These are phyloP conservation scores for Germaria angustata DNA, from an alignment of 2,888 invertebrate genomes.

Conservation along the genomic window DNA sequence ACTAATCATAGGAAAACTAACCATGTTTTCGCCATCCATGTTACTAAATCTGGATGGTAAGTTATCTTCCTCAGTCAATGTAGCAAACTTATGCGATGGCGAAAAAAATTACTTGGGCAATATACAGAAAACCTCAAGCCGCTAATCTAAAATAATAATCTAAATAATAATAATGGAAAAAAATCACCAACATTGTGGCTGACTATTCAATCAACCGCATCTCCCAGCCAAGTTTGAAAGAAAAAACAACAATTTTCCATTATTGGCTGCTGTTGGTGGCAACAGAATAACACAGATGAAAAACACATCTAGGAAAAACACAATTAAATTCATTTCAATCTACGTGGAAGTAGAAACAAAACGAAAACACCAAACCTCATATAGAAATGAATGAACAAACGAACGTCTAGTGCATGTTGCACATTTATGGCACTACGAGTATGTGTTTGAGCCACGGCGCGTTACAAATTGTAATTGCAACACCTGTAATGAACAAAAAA, in stretches of 20 bases:
- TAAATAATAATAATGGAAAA: neutral
- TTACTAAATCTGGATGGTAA: neutral
- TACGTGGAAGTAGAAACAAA: neutral
- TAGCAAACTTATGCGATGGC: neutral
- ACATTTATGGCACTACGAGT: constrained; percentile 6
- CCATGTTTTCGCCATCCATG: too few species aligned
- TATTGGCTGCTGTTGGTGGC: constrained; percentile 50
- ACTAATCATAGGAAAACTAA: too few species aligned
- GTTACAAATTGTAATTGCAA: constrained; percentile 64
- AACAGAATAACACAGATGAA: constrained; percentile 26
- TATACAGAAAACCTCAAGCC: constrained; percentile 28
- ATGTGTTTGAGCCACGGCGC: constrained; percentile 28
- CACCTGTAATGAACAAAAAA: constrained; percentile 47
- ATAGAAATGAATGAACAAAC: constrained; percentile 8
- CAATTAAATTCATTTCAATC: constrained; percentile 38
- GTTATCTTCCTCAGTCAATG: neutral
- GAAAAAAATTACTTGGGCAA: neutral
- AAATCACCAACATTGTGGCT: constrained; percentile 37
- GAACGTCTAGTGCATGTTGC: constrained; percentile 5
- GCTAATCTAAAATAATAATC: neutral
- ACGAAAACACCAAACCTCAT: neutral
- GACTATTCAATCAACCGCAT: constrained; percentile 60
- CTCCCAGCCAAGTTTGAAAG: constrained; percentile 29
- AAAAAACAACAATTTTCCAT: constrained; percentile 26
- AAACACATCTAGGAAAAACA: constrained; percentile 23